Evolutionary conservation across 2,888 invertebrate genomes (phyloP), one percentile per base, ranked within the genome.

Genomic region (Drosophila kambysellisi): DNA sequence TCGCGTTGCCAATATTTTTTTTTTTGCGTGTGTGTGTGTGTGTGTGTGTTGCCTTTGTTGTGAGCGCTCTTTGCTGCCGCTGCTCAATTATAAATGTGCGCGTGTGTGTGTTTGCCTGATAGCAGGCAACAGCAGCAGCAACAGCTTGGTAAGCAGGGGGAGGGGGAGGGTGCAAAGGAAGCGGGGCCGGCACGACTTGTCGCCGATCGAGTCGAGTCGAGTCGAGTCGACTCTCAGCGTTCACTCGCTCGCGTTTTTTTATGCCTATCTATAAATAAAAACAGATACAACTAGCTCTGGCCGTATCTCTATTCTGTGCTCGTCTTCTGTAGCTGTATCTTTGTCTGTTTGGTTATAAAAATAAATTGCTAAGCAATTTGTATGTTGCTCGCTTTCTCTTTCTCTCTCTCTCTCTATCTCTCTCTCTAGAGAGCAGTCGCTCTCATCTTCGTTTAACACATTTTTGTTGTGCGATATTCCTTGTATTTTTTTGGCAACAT

Each of bases 351-450:
- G 67, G 83, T 74, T 89, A 87, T 87, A 88, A 88, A 88, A 86
- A 86, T 86, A 88, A 86, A 89, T 87, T 69, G 74, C 89, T 76
- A 82, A 88, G 80, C 78, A 75, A 83, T 86, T 86, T 88, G 84
- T 83, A 70, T 74, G 68, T 58, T 70, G 50, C 63, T 35, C 76
- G 54, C 59, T 67, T 56, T 52, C 39, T 33, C 41, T n/a, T 52
- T 60, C 32, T 46, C 60, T 65, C 66, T 17, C 39, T 30, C 17
- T 9, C 17, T 4, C 50, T 17, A 32, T n/a, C 32, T 12, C 6
- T 17, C 1, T 15, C 5, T 54, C 25, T 37, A 8, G 29, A 5
- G 17, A 50, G 29, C 2, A 29, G 46, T 46, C 29, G 57, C 53
- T 70, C 37, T 54, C 77, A 79, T 82, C 56, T 83, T 80, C 86